These are phyloP conservation scores for Euglossa dilemma DNA, from an alignment of 1,140 invertebrate species.

Conservation along the genomic window DNA sequence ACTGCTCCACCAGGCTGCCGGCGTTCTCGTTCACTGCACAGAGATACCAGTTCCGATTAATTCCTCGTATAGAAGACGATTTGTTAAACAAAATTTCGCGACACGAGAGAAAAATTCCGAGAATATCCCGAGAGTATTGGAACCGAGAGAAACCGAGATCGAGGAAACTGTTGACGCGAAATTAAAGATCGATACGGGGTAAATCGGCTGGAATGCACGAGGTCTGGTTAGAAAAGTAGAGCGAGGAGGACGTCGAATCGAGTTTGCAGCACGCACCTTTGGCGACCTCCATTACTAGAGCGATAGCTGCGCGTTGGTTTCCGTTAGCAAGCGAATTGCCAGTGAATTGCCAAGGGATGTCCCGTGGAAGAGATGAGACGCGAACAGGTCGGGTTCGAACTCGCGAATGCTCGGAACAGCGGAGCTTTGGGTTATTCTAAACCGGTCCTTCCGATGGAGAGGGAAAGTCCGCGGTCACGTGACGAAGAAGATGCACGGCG, in stretches of 20 bases:
- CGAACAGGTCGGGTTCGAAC: conserved; percentile 61
- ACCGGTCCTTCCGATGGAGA: conserved; percentile 47
- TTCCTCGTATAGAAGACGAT: background rate
- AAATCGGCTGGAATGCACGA: background rate
- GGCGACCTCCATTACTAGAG: conserved; percentile 71
- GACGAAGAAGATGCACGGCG: conserved; percentile 7
- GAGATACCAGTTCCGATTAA: conserved; percentile 12
- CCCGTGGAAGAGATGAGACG: background rate
- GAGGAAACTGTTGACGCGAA: no score
- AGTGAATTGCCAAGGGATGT: background rate
- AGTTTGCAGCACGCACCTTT: conserved; percentile 69
- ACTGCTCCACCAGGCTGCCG: conserved; percentile 73
- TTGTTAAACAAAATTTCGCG: no score
- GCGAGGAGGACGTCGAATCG: background rate
- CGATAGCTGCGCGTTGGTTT: background rate
- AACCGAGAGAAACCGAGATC: no score
- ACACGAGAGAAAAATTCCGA: no score
- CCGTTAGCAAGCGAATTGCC: background rate
- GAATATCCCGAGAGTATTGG: no score
- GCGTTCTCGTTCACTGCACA: conserved; percentile 71
- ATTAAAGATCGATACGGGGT: background rate
- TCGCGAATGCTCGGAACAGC: conserved; percentile 66
- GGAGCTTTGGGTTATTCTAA: conserved; percentile 75
- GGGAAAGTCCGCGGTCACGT: conserved; percentile 62
- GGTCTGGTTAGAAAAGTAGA: background rate